Percentiles rank a stretch among this genome's conserved stretches.
phyloP scores from a whole-genome alignment of 2,113 vertebrate genomes.

The Amblyornis subalaris region DNA sequence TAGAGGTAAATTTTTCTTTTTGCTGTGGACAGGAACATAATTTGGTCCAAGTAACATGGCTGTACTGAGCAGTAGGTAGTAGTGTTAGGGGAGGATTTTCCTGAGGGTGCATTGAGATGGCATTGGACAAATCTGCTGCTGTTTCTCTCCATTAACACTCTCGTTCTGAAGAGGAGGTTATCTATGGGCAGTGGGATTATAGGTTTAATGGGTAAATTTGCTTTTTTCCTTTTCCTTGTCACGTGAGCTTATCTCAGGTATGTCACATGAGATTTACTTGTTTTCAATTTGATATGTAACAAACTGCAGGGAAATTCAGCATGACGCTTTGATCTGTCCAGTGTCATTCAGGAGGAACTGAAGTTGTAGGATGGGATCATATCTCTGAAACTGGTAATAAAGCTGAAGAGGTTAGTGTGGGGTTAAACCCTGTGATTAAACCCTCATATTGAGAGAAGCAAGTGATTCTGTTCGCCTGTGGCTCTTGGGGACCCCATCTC shows the following conservation, averaged over 20 bases:
- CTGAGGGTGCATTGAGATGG: background rate
- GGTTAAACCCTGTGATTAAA: background rate
- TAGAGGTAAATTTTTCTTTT: background rate
- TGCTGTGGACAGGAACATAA: background rate
- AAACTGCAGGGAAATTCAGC: background rate
- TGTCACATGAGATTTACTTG: background rate
- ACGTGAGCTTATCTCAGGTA: accelerated
- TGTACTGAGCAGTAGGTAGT: background rate
- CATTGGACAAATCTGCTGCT: background rate
- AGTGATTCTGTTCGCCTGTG: background rate
- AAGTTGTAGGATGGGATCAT: background rate
- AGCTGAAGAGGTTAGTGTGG: background rate
- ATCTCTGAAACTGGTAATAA: background rate
- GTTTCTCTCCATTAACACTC: background rate
- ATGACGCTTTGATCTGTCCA: background rate
- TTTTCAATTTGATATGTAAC: background rate
- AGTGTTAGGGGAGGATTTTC: background rate
- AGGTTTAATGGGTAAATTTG: background rate
- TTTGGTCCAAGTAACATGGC: background rate
- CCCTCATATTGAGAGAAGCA: background rate
- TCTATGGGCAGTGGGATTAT: background rate
- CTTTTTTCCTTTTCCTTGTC: background rate
- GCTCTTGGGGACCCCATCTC: background rate
- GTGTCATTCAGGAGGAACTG: background rate
- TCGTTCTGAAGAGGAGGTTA: background rate